A percentile compares a stretch with the other conserved stretches of the same genome.
These are phyloP conservation scores for Argentina silus DNA, from an alignment of 2,797 vertebrate species.

Conservation along the genomic window DNA sequence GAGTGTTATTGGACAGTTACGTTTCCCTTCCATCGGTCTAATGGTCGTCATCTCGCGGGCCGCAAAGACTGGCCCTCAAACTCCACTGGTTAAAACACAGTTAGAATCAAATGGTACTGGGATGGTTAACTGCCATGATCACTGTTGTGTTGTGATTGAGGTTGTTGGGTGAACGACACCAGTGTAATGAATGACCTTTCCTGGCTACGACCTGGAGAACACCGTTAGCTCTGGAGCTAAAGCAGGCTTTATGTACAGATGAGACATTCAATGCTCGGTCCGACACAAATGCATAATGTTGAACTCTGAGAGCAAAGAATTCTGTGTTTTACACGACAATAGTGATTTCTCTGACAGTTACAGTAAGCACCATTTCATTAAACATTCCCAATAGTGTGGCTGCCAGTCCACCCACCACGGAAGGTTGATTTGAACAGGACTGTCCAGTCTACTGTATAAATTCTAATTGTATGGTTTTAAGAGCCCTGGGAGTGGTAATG, in stretches of 20 bases:
- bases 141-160: too few species aligned
- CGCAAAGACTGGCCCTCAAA: neutral
- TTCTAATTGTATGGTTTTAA: conserved; percentile 74
- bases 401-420: conserved; percentile 12
- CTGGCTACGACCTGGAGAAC: too few species aligned
- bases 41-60: conserved; percentile 37
- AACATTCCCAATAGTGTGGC: neutral
- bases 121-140: too few species aligned
- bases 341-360: neutral
- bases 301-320: too few species aligned
- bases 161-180: too few species aligned
- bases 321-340: neutral
- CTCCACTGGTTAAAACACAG: conserved; percentile 13
- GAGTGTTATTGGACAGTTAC: conserved; percentile 77
- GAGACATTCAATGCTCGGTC: neutral
- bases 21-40: conserved; percentile 55
- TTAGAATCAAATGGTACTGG: neutral
- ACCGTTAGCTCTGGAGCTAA: too few species aligned
- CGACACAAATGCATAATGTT: too few species aligned
- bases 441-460: conserved; percentile 51
- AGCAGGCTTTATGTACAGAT: too few species aligned
- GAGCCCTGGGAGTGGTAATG: conserved; percentile 77
- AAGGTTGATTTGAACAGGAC: conserved; percentile 68
- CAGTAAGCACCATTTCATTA: neutral
- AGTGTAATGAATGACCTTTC: too few species aligned